These are phyloP conservation scores for Cerceris ruficornis DNA, from an alignment of 2,888 invertebrate genomes.

Conservation along the genomic window DNA sequence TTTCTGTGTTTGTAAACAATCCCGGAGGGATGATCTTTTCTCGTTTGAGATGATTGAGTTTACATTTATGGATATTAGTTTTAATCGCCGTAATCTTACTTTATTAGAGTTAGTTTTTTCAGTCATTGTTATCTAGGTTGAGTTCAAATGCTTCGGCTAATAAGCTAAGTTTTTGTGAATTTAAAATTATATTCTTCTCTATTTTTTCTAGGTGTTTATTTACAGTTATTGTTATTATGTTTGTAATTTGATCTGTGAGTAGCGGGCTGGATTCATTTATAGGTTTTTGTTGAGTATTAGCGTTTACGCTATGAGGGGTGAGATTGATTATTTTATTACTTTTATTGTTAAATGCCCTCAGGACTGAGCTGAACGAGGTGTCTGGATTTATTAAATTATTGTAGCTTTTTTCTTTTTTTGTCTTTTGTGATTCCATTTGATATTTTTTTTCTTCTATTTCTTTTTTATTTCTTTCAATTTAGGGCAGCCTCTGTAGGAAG, in stretches of 20 bases:
- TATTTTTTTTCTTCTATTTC: too few species aligned
- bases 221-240: neutral
- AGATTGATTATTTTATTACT: too few species aligned
- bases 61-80: slow-evolving; percentile 33
- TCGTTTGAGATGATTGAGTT: slow-evolving; percentile 44
- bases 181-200: neutral
- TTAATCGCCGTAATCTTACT: neutral
- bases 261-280: too few species aligned
- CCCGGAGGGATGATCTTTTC: slow-evolving; percentile 15
- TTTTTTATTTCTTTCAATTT: neutral
- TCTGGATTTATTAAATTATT: neutral
- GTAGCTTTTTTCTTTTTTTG: neutral
- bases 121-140: neutral
- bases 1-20: slow-evolving; percentile 2
- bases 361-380: neutral
- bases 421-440: neutral
- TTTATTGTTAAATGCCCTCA: neutral
- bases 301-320: too few species aligned
- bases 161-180: neutral
- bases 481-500: slow-evolving; percentile 15
- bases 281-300: too few species aligned
- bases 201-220: neutral
- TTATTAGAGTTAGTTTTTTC: too few species aligned
- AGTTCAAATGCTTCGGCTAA: neutral
- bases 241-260: neutral